Base-by-base conservation (phyloP, 2,113 vertebrate genomes). In the Meleagris gallopavo region DNA sequence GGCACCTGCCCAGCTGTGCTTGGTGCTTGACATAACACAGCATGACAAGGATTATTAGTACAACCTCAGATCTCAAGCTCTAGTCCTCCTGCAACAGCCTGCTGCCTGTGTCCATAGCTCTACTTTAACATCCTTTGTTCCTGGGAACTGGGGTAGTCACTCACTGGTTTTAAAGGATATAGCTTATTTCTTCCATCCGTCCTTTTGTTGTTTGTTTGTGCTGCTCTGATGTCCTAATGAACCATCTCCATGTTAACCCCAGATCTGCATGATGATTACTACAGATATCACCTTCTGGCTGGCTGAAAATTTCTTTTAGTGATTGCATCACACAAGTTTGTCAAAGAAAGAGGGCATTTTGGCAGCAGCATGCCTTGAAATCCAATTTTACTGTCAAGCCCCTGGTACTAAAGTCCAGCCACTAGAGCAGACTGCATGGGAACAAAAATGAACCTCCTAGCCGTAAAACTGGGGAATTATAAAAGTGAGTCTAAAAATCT, bases 341-440 rank as follows among this genome's bases (percentile, higher is more conserved):
- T 32, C 60, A 40, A 20, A 34, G 16, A 72, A 77, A 73, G 32
- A 45, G 25, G 22, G 24, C 32, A 16, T 73, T 70, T 70, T 67
- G 78, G 30, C 95, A 87, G 82, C 69, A 94, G 50, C 70, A 40
- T 11, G 34, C 22, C 10, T 24, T 25, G 73, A 86, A 81, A 93
- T 52, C 38, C 60, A 61, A 29, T 83, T 84, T 73, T 65, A 15
- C 60, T 77, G 20, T 50, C 69, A 74, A 66, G 10, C 10, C 32
- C 67, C 40, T 58, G 87, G 46, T 54, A 48, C 46, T 15, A 7
- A 73, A 77, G 45, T 61, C 73, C 82, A 24, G 43, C 16, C 78
- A 66, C 29, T 9, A 57, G 70, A 65, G 55, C 22, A 54, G 55
- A 43, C 52, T 1, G 0, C 29, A 10, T 1, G 3, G 65, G 83